phyloP scores from a whole-genome alignment of 1,140 invertebrate species.

The Steinernema khuongi region DNA sequence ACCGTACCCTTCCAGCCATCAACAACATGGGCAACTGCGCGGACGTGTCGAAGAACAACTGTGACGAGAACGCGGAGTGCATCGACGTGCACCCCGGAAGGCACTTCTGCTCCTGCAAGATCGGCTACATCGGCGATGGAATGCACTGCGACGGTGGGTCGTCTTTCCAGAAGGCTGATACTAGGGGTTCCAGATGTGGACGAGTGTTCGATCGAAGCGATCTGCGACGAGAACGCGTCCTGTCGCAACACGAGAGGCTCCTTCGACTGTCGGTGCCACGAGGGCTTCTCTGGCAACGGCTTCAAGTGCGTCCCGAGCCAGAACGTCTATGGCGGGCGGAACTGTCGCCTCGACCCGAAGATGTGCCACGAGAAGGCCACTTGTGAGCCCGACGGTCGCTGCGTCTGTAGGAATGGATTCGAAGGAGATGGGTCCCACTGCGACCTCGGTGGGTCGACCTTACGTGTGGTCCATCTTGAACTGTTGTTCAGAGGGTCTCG shows the following conservation, averaged over 20 bases:
- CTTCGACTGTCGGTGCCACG: slow-evolving; percentile 88
- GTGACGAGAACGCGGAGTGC: slow-evolving; percentile 52
- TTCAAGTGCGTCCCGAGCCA: slow-evolving; percentile 35
- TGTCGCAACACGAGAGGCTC: slow-evolving; percentile 91
- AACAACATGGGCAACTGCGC: slow-evolving; percentile 42
- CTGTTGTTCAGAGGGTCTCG: background rate
- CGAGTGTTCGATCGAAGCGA: slow-evolving; percentile 83
- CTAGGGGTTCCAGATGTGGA: slow-evolving; percentile 74
- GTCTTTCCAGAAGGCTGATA: background rate
- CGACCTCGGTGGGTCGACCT: background rate
- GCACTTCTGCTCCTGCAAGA: slow-evolving; percentile 50
- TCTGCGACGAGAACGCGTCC: slow-evolving; percentile 90
- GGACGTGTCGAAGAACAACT: slow-evolving; percentile 45
- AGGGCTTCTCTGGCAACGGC: slow-evolving; percentile 84
- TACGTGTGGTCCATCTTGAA: too few species aligned
- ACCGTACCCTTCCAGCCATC: slow-evolving; percentile 39
- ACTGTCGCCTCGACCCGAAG: slow-evolving; percentile 33
- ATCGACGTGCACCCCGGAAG: slow-evolving; percentile 47
- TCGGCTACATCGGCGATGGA: slow-evolving; percentile 52
- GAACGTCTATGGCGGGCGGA: slow-evolving; percentile 16
- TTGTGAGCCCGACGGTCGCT: slow-evolving; percentile 39
- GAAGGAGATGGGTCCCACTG: slow-evolving; percentile 43
- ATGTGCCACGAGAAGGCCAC: slow-evolving; percentile 46
- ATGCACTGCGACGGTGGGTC: slow-evolving; percentile 48
- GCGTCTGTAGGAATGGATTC: slow-evolving; percentile 44